phyloP scores from a whole-genome alignment of 2,113 vertebrate species.

The Gymnocephalus cernua region DNA sequence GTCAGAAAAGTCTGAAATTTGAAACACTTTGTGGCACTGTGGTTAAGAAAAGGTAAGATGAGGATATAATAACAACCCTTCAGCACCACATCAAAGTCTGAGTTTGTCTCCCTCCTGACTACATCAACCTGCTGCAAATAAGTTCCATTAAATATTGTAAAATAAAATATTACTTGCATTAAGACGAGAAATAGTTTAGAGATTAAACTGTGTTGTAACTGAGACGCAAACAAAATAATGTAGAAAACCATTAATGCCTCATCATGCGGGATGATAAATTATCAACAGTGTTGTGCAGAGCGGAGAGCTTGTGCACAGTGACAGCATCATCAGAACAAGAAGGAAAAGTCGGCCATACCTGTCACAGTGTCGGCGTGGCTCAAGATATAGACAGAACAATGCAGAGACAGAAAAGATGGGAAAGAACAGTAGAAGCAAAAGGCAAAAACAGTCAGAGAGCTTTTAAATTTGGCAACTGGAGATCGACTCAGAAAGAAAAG shows the following conservation, averaged over 20 bases:
- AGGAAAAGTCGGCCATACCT: conserved; percentile 77
- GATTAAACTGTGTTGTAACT: background rate
- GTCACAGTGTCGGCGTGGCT: conserved; percentile 55
- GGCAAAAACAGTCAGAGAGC: conserved; percentile 12
- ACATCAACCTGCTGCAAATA: background rate
- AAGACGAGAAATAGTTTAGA: background rate
- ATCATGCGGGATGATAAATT: background rate
- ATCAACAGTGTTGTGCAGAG: background rate
- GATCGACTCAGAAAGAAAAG: conserved; percentile 56
- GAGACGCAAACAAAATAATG: background rate
- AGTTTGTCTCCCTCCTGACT: background rate
- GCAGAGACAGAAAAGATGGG: conserved; percentile 44
- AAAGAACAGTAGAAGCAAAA: conserved; percentile 41
- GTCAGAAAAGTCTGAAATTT: background rate
- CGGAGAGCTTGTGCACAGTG: conserved; percentile 27
- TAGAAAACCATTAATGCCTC: background rate
- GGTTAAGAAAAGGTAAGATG: background rate
- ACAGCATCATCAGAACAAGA: conserved; percentile 43
- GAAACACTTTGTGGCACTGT: background rate
- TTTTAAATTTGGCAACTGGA: background rate
- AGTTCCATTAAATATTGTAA: background rate
- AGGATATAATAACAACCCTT: background rate
- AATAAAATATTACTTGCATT: background rate
- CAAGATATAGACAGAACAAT: conserved; percentile 62
- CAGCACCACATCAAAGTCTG: background rate